phyloP scores from a whole-genome alignment of 2,888 invertebrate species.

The Nudaria mundana region DNA sequence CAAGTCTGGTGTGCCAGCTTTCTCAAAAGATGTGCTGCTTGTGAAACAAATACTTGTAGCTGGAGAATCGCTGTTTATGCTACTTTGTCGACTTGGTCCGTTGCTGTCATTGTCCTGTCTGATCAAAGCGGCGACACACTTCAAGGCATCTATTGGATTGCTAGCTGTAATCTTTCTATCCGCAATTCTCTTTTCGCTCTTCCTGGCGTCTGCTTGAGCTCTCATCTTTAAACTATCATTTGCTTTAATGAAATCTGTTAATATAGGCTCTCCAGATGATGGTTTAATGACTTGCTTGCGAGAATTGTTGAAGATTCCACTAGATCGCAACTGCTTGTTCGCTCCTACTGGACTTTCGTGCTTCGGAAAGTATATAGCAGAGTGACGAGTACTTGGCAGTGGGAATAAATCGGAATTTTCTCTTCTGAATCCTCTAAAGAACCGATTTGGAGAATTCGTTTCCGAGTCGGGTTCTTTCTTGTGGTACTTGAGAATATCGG shows the following conservation, averaged over 20 bases:
- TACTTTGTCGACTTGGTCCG: constrained; percentile 64
- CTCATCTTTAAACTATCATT: constrained; percentile 75
- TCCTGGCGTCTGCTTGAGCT: constrained; percentile 63
- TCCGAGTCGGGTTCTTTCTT: constrained; percentile 87
- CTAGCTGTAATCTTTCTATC: constrained; percentile 51
- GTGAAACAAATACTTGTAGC: constrained; percentile 65
- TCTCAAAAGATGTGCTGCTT: constrained; percentile 59
- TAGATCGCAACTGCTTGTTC: constrained; percentile 81
- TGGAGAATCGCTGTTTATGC: constrained; percentile 69
- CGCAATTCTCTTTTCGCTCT: constrained; percentile 46
- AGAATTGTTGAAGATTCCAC: constrained; percentile 86
- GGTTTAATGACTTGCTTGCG: constrained; percentile 79
- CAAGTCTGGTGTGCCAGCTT: constrained; percentile 62
- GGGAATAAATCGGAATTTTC: constrained; percentile 93
- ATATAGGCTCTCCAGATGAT: constrained; percentile 84
- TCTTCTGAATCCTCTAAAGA: constrained; percentile 89
- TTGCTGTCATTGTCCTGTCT: constrained; percentile 65
- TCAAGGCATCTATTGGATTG: constrained; percentile 70
- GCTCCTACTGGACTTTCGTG: constrained; percentile 71
- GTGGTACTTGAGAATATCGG: constrained; percentile 77
- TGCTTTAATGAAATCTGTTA: constrained; percentile 85
- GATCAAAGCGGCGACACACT: constrained; percentile 66
- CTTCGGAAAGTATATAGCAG: constrained; percentile 84
- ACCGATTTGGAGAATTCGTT: constrained; percentile 85
- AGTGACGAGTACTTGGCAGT: constrained; percentile 86